Percentiles rank a stretch among this genome's conserved stretches.
Conservation (phyloP, 2,113 vertebrate genomes). For the Piprites chloris region DNA sequence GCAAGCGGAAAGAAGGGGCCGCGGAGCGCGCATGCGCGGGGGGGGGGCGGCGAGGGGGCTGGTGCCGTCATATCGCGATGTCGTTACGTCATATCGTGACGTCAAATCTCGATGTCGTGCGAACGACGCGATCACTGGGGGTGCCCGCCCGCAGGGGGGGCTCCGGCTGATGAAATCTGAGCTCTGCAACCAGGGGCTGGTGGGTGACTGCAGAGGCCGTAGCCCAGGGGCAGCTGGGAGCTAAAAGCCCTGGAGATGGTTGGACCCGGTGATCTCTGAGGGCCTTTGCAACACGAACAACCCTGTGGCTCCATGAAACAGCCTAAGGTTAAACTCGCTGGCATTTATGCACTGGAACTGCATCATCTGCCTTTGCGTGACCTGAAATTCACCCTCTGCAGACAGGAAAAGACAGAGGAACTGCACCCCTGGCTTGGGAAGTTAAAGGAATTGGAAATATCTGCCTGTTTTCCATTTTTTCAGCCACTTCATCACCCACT, state of each 20-base stretch:
- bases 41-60: fast-evolving
- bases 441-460: fast-evolving
- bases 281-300: fast-evolving
- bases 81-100: neutral
- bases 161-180: fast-evolving
- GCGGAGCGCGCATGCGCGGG: neutral
- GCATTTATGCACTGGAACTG: neutral
- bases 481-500: fast-evolving
- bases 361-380: fast-evolving
- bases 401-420: no score
- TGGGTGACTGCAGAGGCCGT: neutral
- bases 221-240: neutral
- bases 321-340: fast-evolving
- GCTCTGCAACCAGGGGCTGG: fast-evolving
- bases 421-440: neutral
- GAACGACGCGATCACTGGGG: fast-evolving
- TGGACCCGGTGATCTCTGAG: fast-evolving
- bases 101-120: neutral
- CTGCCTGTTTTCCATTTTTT: neutral
- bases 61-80: neutral
- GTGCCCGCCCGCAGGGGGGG: fast-evolving
- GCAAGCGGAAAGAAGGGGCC: neutral
- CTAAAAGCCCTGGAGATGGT: fast-evolving
- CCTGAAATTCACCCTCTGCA: neutral
- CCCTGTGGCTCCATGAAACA: fast-evolving